Base-by-base conservation (phyloP, 2,113 vertebrate genomes). In the Potamarius usumacintae region DNA sequence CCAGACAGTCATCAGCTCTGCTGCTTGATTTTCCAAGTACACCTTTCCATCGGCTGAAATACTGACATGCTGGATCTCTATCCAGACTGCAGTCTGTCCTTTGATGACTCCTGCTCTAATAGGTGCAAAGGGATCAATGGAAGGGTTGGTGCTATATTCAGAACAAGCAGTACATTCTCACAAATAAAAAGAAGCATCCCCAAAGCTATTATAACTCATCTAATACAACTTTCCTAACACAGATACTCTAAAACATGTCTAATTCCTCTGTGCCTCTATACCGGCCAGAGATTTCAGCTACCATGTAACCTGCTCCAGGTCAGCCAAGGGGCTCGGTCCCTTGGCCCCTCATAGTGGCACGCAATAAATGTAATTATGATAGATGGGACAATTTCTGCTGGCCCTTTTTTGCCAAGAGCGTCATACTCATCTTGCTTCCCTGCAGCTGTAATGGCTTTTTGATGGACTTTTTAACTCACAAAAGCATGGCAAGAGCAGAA, bases 361-460 rank as follows among this genome's bases (percentile, higher is more conserved):
- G 93, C 93, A 52, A 92, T 92, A 91, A 91, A 91, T 94, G 91
- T 95, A 96, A 96, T 95, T 95, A 95, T 96, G 94, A 95, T 93
- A 93, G 95, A 96, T 96, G 92, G 93, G 91, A 93, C 94, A 93
- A 95, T 96, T 95, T 95, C 92, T 91, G 92, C 84, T 90, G 92
- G 93, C 90, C 90, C 91, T 92, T 93, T 90, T 89, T 87, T 53
- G 92, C 92, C 92, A 90, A 91, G 90, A 92, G 92, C 92, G 88
- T 93, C 91, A 91, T 91, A 92, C 91, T 90, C 89, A 90, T 92
- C 91, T 88, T 91, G 93, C 92, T 94, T 94, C 92, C 93, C 92
- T 91, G 91, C 79, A 89, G 92, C 91, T 92, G 94, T 95, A 95
- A 95, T 95, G 94, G 93, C 93, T 96, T 95, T 95, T 94, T 94